Percentiles rank a stretch among this genome's conserved stretches.
Evolutionary conservation across 2,888 invertebrate genomes (phyloP).

Genomic region (Tupiocoris notatus): DNA sequence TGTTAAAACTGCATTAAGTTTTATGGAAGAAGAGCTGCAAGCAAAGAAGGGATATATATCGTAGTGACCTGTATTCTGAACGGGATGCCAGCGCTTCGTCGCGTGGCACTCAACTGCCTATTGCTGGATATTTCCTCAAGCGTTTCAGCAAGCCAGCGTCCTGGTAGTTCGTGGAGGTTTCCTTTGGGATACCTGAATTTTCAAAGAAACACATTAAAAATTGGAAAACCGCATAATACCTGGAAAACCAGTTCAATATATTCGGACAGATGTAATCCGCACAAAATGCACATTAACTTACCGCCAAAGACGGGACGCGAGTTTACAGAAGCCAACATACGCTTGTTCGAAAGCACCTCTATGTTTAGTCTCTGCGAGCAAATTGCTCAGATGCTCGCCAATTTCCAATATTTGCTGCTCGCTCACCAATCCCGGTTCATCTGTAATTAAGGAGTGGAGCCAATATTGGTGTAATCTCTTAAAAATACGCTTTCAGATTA

Average conservation of each 20-base stretch:
- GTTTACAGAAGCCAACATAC: constrained; percentile 78
- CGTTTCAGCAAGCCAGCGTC: constrained; percentile 64
- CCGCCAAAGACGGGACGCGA: constrained; percentile 70
- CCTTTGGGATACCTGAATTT: constrained; percentile 52
- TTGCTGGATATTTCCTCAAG: constrained; percentile 59
- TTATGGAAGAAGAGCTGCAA: too few relatives aligned
- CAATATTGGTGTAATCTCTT: neutral
- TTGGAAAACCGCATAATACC: neutral
- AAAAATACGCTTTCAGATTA: too few relatives aligned
- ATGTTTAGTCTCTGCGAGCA: constrained; percentile 79
- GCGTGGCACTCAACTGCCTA: constrained; percentile 70
- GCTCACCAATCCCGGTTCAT: constrained; percentile 54
- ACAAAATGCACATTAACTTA: constrained; percentile 50
- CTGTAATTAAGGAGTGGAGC: neutral
- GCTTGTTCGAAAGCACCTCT: constrained; percentile 97
- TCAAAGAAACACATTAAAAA: constrained; percentile 45
- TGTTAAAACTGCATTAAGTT: too few relatives aligned
- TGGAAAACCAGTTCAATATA: too few relatives aligned
- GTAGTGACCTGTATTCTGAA: constrained; percentile 75
- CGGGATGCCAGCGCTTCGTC: constrained; percentile 91
- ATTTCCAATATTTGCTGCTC: constrained; percentile 59
- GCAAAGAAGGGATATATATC: too few relatives aligned
- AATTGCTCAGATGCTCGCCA: constrained; percentile 65
- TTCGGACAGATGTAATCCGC: too few relatives aligned
- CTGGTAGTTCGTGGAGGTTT: constrained; percentile 62